Conservation (phyloP, 2,113 vertebrate species). For the Acanthochromis polyacanthus region DNA sequence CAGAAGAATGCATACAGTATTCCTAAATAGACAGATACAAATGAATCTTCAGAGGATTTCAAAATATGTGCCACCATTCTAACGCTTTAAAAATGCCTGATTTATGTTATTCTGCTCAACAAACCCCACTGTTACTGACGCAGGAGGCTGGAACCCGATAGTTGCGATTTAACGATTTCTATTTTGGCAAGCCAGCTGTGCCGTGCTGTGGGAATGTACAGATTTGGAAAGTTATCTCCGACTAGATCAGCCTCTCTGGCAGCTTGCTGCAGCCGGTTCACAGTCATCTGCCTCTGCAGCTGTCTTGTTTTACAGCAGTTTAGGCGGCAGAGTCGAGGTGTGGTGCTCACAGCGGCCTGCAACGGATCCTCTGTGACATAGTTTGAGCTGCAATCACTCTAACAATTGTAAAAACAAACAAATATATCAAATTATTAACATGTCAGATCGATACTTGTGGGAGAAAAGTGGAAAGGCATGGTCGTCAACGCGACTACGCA, state of each 20-base stretch:
- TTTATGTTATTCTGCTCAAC: background rate
- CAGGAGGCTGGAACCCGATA: slow-evolving; percentile 53
- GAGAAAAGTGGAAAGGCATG: no score
- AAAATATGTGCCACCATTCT: background rate
- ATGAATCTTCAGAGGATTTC: background rate
- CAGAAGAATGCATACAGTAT: slow-evolving; percentile 53
- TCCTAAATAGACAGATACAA: slow-evolving; percentile 28
- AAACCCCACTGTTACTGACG: slow-evolving; percentile 16
- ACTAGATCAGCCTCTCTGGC: slow-evolving; percentile 10
- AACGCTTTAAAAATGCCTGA: background rate
- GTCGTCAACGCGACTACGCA: no score
- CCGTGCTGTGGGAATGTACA: slow-evolving; percentile 54
- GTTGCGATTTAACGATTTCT: slow-evolving; percentile 71
- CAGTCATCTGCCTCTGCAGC: slow-evolving; percentile 32
- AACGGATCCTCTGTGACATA: background rate
- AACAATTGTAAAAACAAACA: background rate
- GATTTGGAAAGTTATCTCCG: slow-evolving; percentile 60
- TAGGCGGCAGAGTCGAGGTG: background rate
- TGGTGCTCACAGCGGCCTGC: background rate
- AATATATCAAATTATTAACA: background rate
- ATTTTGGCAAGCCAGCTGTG: slow-evolving; percentile 79
- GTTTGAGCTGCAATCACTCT: background rate
- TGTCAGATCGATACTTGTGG: background rate
- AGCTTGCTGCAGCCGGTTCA: slow-evolving; percentile 38
- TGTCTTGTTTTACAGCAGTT: slow-evolving; percentile 37